These are phyloP conservation scores for Monopterus albus DNA, from an alignment of 2,113 vertebrate species.

Conservation along the genomic window DNA sequence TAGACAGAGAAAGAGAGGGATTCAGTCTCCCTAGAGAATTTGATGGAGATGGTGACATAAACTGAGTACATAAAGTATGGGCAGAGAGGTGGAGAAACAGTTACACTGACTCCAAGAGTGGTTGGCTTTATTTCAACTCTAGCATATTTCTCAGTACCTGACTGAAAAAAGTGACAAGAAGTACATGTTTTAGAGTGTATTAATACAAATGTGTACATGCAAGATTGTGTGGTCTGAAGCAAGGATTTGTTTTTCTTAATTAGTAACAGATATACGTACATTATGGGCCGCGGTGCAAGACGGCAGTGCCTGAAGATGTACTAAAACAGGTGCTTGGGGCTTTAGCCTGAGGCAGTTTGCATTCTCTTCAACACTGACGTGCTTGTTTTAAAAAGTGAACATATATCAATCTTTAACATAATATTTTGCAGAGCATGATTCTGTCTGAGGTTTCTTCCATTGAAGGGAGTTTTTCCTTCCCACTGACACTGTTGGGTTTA, in stretches of 20 bases:
- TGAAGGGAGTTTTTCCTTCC: too few species aligned
- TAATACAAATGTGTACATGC: neutral
- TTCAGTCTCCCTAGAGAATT: conserved; percentile 40
- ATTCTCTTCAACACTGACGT: neutral
- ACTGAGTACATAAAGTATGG: conserved; percentile 6
- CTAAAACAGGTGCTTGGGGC: neutral
- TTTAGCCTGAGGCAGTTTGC: neutral
- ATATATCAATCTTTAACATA: too few species aligned
- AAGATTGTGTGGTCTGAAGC: neutral
- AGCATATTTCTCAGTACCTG: too few species aligned
- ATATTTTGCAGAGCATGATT: too few species aligned
- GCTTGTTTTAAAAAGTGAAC: conserved; percentile 10
- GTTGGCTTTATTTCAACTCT: conserved; percentile 10
- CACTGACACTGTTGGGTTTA: too few species aligned
- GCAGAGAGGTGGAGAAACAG: conserved; percentile 12
- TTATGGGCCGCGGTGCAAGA: neutral
- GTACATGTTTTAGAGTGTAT: neutral
- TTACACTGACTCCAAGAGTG: neutral
- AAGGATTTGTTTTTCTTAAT: neutral
- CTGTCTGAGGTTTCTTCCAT: too few species aligned
- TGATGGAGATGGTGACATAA: conserved; percentile 35
- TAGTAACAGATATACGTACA: neutral
- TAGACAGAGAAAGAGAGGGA: neutral
- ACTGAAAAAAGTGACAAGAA: too few species aligned
- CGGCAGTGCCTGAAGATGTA: neutral